phyloP scores from a whole-genome alignment of 2,113 vertebrate species.

The Pampusana beccarii region DNA sequence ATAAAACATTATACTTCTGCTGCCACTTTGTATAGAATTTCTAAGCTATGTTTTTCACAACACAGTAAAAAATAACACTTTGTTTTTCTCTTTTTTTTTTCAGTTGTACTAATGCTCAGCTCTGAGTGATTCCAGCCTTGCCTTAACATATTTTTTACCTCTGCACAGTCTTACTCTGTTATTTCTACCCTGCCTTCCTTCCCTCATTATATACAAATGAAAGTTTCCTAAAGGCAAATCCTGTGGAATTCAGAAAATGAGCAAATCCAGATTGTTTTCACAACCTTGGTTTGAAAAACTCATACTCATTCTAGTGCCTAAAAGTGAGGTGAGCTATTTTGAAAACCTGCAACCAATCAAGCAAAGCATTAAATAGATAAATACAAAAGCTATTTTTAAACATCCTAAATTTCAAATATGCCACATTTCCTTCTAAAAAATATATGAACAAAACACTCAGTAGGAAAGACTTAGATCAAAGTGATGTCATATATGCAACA shows the following conservation, averaged over 20 bases:
- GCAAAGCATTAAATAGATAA: not conserved
- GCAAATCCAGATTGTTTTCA: not conserved
- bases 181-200: not conserved
- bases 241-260: not conserved
- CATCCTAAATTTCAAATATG: not conserved
- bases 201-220: not conserved
- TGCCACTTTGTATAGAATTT: not conserved
- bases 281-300: not conserved
- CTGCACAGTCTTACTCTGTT: not conserved
- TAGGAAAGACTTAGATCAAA: not conserved
- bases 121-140: not conserved
- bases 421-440: not conserved
- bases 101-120: not conserved
- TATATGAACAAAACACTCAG: not conserved
- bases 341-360: not conserved
- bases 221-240: not conserved
- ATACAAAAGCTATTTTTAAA: not conserved
- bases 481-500: not conserved
- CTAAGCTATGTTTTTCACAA: not conserved
- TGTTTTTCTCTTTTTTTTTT: not conserved
- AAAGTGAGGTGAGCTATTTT: not conserved
- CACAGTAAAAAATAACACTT: not conserved
- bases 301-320: not conserved
- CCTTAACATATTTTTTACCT: not conserved
- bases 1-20: not conserved